These are phyloP conservation scores for Fulmarus glacialis DNA, from an alignment of 2,113 vertebrate genomes.

Conservation along the genomic window DNA sequence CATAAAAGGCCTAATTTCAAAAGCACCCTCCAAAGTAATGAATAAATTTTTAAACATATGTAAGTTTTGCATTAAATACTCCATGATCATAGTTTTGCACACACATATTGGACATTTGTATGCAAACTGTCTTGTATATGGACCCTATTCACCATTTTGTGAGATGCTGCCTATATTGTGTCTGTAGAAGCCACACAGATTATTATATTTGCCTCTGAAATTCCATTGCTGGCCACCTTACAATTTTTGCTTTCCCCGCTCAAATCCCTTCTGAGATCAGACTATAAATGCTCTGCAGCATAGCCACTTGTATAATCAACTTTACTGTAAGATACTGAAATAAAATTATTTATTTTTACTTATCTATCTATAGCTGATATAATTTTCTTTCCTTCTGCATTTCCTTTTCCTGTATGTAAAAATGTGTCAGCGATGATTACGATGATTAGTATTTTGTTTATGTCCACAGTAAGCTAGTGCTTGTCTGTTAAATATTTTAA, in stretches of 20 bases:
- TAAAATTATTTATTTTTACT: background rate
- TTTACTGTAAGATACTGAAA: background rate
- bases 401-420: background rate
- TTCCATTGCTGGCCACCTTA: background rate
- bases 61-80: background rate
- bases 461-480: background rate
- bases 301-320: background rate
- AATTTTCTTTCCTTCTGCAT: background rate
- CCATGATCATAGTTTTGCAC: background rate
- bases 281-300: background rate
- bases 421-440: background rate
- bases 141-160: background rate
- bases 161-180: background rate
- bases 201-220: background rate
- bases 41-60: background rate
- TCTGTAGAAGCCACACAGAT: background rate
- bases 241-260: background rate
- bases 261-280: background rate
- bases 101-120: background rate
- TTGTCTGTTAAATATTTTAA: conserved; percentile 46
- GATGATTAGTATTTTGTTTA: background rate
- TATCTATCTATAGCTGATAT: background rate
- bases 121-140: background rate
- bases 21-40: background rate
- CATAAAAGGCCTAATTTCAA: conserved; percentile 13